Evolutionary conservation across 1,140 invertebrate genomes (phyloP).

Genomic region (Brachionus plicatilis): DNA sequence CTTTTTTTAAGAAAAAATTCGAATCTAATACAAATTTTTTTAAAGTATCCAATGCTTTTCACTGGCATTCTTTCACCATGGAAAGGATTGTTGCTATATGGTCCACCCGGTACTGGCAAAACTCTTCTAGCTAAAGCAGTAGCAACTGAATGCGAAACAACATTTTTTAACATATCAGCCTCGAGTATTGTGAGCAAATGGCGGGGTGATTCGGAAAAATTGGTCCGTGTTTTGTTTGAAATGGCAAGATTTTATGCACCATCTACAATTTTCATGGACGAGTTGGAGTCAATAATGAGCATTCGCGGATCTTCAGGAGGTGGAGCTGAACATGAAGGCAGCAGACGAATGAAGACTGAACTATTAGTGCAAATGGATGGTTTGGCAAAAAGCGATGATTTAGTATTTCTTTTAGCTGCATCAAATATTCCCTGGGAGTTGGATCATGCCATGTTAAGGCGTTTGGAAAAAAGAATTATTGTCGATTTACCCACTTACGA

Average conservation of each 20-base stretch:
- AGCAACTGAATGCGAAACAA: conserved; percentile 73
- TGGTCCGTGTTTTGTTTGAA: conserved; percentile 66
- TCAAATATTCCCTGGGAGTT: conserved; percentile 88
- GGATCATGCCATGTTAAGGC: conserved; percentile 75
- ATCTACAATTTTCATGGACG: conserved; percentile 60
- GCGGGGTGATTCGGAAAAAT: conserved; percentile 88
- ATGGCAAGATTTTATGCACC: conserved; percentile 59
- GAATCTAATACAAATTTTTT: background rate
- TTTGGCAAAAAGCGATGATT: conserved; percentile 59
- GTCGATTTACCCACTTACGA: conserved; percentile 68
- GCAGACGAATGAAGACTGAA: conserved; percentile 62
- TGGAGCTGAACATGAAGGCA: conserved; percentile 60
- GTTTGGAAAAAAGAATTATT: conserved; percentile 79
- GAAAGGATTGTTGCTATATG: conserved; percentile 76
- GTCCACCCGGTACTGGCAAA: conserved; percentile 77
- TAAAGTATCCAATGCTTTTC: conserved; percentile 73
- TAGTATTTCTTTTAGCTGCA: conserved; percentile 76
- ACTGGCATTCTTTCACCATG: conserved; percentile 71
- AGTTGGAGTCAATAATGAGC: conserved; percentile 59
- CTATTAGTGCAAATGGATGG: conserved; percentile 74
- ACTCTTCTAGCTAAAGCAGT: conserved; percentile 80
- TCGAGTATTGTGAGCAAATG: conserved; percentile 84
- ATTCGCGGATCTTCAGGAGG: conserved; percentile 53
- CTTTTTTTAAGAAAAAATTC: background rate
- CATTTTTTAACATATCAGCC: conserved; percentile 84